phyloP scores from a whole-genome alignment of 2,797 vertebrate genomes.

The Gila robusta region DNA sequence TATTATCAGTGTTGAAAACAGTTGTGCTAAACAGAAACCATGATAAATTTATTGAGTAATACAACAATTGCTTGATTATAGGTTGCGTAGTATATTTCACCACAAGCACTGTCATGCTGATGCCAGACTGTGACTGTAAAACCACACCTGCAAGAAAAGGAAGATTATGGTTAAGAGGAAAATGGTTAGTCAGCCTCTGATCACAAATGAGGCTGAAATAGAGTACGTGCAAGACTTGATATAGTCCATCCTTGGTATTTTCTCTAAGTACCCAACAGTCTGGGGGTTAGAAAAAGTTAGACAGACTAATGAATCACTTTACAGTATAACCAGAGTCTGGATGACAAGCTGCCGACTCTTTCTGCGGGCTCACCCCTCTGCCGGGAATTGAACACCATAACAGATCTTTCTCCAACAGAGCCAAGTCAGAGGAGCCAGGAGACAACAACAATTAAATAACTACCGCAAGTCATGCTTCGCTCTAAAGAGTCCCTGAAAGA shows the following conservation, averaged over 20 bases:
- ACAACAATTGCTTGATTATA: neutral
- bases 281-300: constrained; percentile 36
- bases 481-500: constrained; percentile 46
- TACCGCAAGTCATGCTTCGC: constrained; percentile 49
- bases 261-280: constrained; percentile 15
- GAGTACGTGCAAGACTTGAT: neutral
- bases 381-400: constrained; percentile 58
- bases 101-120: constrained; percentile 21
- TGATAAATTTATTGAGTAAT: no score
- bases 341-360: constrained; percentile 54
- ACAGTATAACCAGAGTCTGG: constrained; percentile 52
- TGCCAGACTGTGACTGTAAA: constrained; percentile 19
- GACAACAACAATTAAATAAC: constrained; percentile 61
- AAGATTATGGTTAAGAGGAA: constrained; percentile 1
- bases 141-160: constrained; percentile 40
- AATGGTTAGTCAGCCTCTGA: constrained; percentile 23
- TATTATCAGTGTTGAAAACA: no score
- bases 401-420: constrained; percentile 43
- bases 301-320: constrained; percentile 57
- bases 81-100: neutral
- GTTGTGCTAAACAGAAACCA: no score
- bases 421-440: constrained; percentile 36
- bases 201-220: constrained; percentile 13
- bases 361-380: constrained; percentile 55
- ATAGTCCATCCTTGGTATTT: constrained; percentile 10